Percentiles rank a stretch among this genome's conserved stretches.
phyloP scores from a whole-genome alignment of 2,113 vertebrate species.

The Oncorhynchus mykiss region DNA sequence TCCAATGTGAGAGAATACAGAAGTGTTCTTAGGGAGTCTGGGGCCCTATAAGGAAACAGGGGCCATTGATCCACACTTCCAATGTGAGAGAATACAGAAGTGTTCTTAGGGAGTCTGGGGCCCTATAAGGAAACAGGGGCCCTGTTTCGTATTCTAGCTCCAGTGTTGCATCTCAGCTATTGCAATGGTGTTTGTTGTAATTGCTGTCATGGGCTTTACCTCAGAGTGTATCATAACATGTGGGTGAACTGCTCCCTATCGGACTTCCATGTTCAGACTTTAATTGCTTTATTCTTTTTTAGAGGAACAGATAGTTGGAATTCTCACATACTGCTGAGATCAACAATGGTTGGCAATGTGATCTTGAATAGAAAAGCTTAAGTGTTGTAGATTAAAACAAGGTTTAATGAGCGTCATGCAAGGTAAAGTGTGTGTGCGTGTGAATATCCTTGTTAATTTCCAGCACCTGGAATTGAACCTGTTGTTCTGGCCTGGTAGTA shows the following conservation, averaged over 20 bases:
- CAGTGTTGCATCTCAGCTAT: neutral
- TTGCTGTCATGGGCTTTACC: neutral
- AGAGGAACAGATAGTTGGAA: neutral
- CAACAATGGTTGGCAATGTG: neutral
- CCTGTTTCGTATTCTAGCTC: neutral
- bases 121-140: no score
- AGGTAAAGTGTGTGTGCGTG: no score
- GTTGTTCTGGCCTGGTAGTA: no score
- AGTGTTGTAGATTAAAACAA: no score
- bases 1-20: no score
- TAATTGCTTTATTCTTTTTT: neutral
- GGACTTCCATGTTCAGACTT: neutral
- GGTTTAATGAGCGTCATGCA: no score
- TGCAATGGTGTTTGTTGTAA: neutral
- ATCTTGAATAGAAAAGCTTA: neutral
- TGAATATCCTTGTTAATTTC: neutral
- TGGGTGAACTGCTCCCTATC: neutral
- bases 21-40: no score
- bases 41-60: no score
- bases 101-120: neutral
- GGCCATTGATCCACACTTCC: neutral
- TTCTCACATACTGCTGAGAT: neutral
- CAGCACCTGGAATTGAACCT: no score
- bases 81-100: neutral
- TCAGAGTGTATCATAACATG: neutral